Percentiles rank a stretch among this genome's conserved stretches.
These are phyloP conservation scores for Tachina grossa DNA, from an alignment of 2,888 invertebrate species.

Conservation along the genomic window DNA sequence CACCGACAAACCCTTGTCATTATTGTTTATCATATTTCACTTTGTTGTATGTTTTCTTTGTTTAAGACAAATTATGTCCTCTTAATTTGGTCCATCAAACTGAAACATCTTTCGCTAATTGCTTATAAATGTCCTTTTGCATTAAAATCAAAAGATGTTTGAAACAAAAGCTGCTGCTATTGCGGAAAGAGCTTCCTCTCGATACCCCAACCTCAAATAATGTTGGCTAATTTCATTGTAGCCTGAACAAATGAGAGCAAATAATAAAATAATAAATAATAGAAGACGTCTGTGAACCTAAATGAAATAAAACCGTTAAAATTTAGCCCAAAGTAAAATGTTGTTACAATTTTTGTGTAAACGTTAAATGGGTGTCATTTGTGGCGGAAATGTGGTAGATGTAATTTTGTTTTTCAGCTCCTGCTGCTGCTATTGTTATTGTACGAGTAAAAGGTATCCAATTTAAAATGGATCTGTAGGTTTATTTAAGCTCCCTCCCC, in stretches of 20 bases:
- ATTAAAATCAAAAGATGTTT: conserved; percentile 54
- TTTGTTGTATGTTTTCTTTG: conserved; percentile 23
- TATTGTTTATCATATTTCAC: conserved; percentile 32
- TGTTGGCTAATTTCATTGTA: conserved; percentile 61
- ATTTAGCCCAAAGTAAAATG: conserved; percentile 76
- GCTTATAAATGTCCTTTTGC: conserved; percentile 55
- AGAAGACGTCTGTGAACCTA: conserved; percentile 37
- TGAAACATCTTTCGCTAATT: conserved; percentile 62
- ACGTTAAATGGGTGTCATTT: conserved; percentile 79
- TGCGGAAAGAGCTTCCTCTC: neutral
- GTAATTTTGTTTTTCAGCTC: conserved; percentile 32
- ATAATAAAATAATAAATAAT: conserved; percentile 17
- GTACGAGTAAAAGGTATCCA: conserved; percentile 59
- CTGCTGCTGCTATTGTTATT: conserved; percentile 5
- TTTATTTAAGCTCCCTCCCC: conserved; percentile 23
- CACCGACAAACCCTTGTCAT: conserved; percentile 45
- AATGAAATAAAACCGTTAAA: conserved; percentile 73
- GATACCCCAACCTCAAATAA: conserved; percentile 19
- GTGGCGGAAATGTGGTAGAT: conserved; percentile 79
- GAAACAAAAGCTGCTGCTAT: conserved; percentile 40
- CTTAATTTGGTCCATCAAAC: conserved; percentile 39
- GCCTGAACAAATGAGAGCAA: conserved; percentile 44
- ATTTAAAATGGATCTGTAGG: conserved; percentile 53
- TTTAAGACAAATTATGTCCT: conserved; percentile 30
- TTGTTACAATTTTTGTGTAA: conserved; percentile 75